Percentiles rank a stretch among this genome's conserved stretches.
These are phyloP conservation scores for Eurytoma californica DNA, from an alignment of 2,888 invertebrate species.

Conservation along the genomic window DNA sequence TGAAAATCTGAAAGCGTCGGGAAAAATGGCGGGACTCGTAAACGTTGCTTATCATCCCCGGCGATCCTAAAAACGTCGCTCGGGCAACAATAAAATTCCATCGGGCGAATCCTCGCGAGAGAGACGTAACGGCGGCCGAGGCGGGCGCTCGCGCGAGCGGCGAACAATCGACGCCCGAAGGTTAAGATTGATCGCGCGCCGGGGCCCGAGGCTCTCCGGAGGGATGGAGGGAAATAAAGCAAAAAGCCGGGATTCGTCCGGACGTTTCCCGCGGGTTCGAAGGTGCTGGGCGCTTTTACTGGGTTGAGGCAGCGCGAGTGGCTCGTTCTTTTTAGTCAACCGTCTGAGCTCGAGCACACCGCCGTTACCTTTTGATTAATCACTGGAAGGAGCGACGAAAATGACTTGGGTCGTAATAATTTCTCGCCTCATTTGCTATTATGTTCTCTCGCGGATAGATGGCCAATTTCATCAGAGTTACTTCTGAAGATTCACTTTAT, in stretches of 20 bases:
- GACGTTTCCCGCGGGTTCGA: constrained; percentile 13
- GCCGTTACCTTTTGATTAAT: too few relatives aligned
- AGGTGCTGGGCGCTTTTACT: constrained; percentile 12
- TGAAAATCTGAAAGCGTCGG: too few relatives aligned
- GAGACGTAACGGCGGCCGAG: background rate
- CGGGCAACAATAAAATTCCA: constrained; percentile 20
- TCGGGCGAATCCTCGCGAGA: background rate
- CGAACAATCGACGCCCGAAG: constrained; percentile 50
- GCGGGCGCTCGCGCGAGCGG: background rate
- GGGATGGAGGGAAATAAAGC: constrained; percentile 1
- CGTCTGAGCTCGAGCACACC: too few relatives aligned
- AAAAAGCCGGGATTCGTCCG: constrained; percentile 13
- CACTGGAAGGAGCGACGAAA: too few relatives aligned
- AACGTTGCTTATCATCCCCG: constrained; percentile 18
- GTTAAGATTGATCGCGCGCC: constrained; percentile 47
- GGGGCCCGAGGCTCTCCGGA: background rate
- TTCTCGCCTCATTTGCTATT: too few relatives aligned
- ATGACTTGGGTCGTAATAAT: too few relatives aligned
- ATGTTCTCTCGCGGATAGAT: too few relatives aligned
- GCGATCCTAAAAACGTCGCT: constrained; percentile 26
- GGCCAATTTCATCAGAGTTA: too few relatives aligned
- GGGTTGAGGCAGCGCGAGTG: background rate
- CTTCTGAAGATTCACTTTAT: too few relatives aligned
- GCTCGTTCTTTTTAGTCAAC: too few relatives aligned
- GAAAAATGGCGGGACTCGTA: constrained; percentile 6